Conservation (phyloP, 2,888 invertebrate genomes). For the Deladenus siricidicola region DNA sequence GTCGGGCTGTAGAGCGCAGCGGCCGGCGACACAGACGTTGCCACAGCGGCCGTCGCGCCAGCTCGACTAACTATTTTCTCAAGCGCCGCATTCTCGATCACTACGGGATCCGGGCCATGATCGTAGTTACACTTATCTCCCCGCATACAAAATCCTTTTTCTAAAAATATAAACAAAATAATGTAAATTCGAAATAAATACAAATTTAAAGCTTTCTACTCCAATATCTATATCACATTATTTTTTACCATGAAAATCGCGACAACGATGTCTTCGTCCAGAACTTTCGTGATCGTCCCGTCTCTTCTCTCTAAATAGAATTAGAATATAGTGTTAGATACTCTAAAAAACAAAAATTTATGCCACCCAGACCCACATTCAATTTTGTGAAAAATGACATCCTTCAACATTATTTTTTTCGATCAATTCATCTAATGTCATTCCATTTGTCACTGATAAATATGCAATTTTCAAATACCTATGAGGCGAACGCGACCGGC, state of each 20-base stretch:
- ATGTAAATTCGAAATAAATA: background rate
- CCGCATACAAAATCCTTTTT: conserved; percentile 87
- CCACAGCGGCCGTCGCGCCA: conserved; percentile 5
- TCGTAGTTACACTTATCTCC: conserved; percentile 94
- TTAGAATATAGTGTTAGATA: background rate
- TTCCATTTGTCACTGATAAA: no score
- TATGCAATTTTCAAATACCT: background rate
- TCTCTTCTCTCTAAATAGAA: conserved; percentile 11
- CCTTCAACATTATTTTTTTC: background rate
- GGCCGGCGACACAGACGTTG: conserved; percentile 11
- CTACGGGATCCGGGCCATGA: conserved; percentile 90
- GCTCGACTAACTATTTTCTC: conserved; percentile 29
- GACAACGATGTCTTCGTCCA: conserved; percentile 60
- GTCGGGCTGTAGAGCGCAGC: conserved; percentile 24
- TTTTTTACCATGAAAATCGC: conserved; percentile 74
- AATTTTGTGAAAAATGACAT: background rate
- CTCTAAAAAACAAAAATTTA: background rate
- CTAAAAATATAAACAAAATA: conserved; percentile 57
- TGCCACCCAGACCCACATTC: background rate
- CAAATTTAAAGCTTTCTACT: background rate
- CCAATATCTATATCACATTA: background rate
- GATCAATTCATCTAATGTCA: background rate
- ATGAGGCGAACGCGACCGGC: conserved; percentile 8
- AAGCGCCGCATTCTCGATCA: conserved; percentile 55
- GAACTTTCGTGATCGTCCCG: conserved; percentile 8